Evolutionary conservation across 2,888 invertebrate species (phyloP).

Genomic region (Octonoba sinensis): DNA sequence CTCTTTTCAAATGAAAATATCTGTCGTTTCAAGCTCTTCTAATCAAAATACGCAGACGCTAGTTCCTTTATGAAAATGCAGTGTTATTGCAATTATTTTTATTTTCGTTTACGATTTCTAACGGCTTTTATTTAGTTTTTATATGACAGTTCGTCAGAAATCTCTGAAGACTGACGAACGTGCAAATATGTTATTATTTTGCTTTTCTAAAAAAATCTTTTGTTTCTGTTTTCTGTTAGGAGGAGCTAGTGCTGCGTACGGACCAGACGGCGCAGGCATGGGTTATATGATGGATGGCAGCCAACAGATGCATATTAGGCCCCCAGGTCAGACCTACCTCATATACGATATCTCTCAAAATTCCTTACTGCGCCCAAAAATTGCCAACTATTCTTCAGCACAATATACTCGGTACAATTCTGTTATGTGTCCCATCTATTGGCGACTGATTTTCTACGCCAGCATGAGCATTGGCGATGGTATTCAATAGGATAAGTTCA

Average conservation of each 20-base stretch:
- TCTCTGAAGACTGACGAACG: background rate
- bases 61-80: conserved; percentile 28
- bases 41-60: conserved; percentile 44
- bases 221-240: conserved; percentile 64
- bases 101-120: conserved; percentile 30
- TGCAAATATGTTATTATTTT: conserved; percentile 39
- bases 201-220: conserved; percentile 56
- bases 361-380: no score
- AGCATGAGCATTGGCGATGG: no score
- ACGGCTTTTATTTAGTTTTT: conserved; percentile 59
- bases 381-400: no score
- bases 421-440: no score
- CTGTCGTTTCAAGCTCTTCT: no score
- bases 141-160: background rate
- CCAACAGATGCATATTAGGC: conserved; percentile 95
- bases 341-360: no score
- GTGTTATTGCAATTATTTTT: conserved; percentile 21
- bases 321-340: conserved; percentile 74
- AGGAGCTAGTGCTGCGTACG: conserved; percentile 77
- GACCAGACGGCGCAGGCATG: conserved; percentile 95
- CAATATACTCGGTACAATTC: no score
- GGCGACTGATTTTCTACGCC: no score
- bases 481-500: no score
- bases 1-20: no score
- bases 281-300: conserved; percentile 94